These are phyloP conservation scores for Candidula unifasciata DNA, from an alignment of 2,888 invertebrate genomes.

Conservation along the genomic window DNA sequence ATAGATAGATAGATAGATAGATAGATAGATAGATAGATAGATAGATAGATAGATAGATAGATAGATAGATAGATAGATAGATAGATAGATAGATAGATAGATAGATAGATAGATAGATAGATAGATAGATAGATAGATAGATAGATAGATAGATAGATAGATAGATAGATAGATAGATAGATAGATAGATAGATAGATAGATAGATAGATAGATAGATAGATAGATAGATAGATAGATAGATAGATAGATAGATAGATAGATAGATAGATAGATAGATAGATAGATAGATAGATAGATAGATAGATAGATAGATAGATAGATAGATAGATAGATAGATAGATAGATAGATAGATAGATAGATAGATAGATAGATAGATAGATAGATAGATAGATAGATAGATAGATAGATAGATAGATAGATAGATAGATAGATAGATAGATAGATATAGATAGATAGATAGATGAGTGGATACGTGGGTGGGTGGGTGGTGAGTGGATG, in stretches of 20 bases:
- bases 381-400: constrained; percentile 8
- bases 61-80: too few relatives aligned
- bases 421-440: constrained; percentile 8
- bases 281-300: not conserved
- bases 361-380: constrained; percentile 8
- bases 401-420: constrained; percentile 8
- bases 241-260: constrained; percentile 8
- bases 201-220: constrained; percentile 4
- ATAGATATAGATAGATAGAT: not conserved
- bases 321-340: not conserved
- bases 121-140: too few relatives aligned
- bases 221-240: constrained; percentile 8
- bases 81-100: too few relatives aligned
- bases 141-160: too few relatives aligned
- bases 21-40: too few relatives aligned
- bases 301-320: not conserved
- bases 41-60: too few relatives aligned
- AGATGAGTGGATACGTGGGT: too few relatives aligned
- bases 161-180: not conserved
- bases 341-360: not conserved
- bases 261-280: constrained; percentile 8
- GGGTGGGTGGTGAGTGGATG: too few relatives aligned
- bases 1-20: too few relatives aligned
- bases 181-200: not conserved
- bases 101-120: too few relatives aligned